These are phyloP conservation scores for Prostheceraeus crozeri DNA, from an alignment of 2,888 invertebrate genomes.

Conservation along the genomic window DNA sequence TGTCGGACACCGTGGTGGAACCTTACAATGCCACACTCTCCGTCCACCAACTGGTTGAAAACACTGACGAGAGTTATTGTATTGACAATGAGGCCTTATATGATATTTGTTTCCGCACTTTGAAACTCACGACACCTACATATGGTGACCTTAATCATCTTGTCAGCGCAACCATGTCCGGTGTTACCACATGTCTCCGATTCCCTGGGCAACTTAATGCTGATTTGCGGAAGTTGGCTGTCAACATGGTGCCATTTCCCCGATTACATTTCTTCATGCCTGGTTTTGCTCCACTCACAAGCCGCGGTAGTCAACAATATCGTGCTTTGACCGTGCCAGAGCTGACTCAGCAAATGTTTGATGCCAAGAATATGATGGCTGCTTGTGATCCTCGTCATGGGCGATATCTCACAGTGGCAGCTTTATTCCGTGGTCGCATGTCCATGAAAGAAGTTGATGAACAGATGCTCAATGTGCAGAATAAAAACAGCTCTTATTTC, in stretches of 20 bases:
- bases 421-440: conserved; percentile 31
- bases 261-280: conserved; percentile 39
- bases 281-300: conserved; percentile 38
- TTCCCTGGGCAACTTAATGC: conserved; percentile 39
- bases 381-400: conserved; percentile 38
- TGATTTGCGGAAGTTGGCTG: conserved; percentile 38
- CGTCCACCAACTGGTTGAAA: conserved; percentile 38
- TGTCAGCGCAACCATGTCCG: conserved; percentile 39
- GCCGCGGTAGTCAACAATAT: conserved; percentile 32
- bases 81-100: conserved; percentile 40
- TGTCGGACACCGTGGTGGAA: conserved; percentile 39
- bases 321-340: conserved; percentile 32
- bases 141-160: conserved; percentile 39
- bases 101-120: conserved; percentile 38
- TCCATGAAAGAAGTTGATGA: conserved; percentile 58
- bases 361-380: conserved; percentile 38
- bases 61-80: conserved; percentile 38
- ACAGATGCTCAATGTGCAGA: conserved; percentile 82
- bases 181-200: conserved; percentile 35
- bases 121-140: conserved; percentile 37
- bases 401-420: conserved; percentile 36
- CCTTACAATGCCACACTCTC: conserved; percentile 39
- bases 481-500: conserved; percentile 76
- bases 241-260: conserved; percentile 39
- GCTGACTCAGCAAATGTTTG: conserved; percentile 39